phyloP scores from a whole-genome alignment of 2,888 invertebrate genomes.

The Drosophila borealis region DNA sequence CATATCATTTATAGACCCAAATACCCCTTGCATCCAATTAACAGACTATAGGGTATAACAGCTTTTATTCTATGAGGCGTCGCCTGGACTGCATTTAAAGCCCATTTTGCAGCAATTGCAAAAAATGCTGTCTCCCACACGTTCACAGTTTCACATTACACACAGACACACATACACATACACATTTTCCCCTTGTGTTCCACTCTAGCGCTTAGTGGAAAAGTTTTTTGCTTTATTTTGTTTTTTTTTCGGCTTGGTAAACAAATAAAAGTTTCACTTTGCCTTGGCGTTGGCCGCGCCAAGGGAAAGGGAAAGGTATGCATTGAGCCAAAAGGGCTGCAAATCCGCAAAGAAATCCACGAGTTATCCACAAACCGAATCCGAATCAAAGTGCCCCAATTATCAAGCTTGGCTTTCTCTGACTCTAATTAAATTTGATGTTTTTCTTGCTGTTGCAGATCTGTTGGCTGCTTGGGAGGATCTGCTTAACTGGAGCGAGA shows the following conservation, averaged over 20 bases:
- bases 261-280: conserved; percentile 46
- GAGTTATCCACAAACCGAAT: background rate
- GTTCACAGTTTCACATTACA: conserved; percentile 13
- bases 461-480: conserved; percentile 85
- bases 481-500: conserved; percentile 85
- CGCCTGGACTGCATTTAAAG: conserved; percentile 12
- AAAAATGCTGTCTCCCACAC: conserved; percentile 30
- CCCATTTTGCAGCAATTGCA: conserved; percentile 28
- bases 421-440: conserved; percentile 19
- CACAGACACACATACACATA: background rate
- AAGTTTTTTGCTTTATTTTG: conserved; percentile 25
- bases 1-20: background rate
- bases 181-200: background rate
- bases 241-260: conserved; percentile 25
- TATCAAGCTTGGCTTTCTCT: conserved; percentile 42
- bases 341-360: background rate
- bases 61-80: conserved; percentile 28
- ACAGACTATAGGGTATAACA: conserved; percentile 19
- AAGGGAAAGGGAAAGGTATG: conserved; percentile 51
- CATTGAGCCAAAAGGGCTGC: conserved; percentile 54
- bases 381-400: conserved; percentile 15
- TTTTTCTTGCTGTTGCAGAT: conserved; percentile 73
- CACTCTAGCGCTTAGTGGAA: conserved; percentile 31
- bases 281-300: conserved; percentile 4
- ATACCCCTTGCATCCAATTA: no score